These are phyloP conservation scores for Troides helena DNA, from an alignment of 2,888 invertebrate species.

Conservation along the genomic window DNA sequence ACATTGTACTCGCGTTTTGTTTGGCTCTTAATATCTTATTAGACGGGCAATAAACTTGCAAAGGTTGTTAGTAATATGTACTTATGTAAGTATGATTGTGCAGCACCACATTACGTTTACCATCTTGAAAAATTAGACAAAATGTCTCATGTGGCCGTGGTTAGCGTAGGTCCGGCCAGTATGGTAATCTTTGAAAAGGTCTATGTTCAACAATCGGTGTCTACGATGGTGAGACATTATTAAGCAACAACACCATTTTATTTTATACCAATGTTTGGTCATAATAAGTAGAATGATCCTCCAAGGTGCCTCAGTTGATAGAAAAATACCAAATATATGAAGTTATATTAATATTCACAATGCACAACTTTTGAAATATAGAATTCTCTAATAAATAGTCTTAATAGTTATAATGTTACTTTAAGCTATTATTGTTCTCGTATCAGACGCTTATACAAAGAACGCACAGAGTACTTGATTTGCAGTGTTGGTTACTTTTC, in stretches of 20 bases:
- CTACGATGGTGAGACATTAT: too few relatives aligned
- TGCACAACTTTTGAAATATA: background rate
- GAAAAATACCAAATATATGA: too few relatives aligned
- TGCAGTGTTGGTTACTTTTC: background rate
- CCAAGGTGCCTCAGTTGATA: too few relatives aligned
- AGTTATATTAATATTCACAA: too few relatives aligned
- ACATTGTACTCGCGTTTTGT: slow-evolving; percentile 32
- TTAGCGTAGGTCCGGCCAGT: background rate
- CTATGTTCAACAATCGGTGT: background rate
- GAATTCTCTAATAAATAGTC: background rate
- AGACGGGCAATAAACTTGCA: background rate
- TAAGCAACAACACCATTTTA: too few relatives aligned
- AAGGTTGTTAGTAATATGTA: background rate
- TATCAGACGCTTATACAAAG: background rate
- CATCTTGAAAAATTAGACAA: too few relatives aligned
- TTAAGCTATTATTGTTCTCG: background rate
- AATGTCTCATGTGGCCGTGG: too few relatives aligned
- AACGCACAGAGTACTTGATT: background rate
- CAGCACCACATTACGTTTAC: too few relatives aligned
- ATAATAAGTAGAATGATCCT: too few relatives aligned
- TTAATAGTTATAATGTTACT: background rate
- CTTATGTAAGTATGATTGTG: too few relatives aligned
- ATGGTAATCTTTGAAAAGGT: background rate
- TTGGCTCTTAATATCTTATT: background rate
- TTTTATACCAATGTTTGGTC: too few relatives aligned